These are phyloP conservation scores for Struthio camelus DNA, from an alignment of 2,113 vertebrate genomes.

Conservation along the genomic window DNA sequence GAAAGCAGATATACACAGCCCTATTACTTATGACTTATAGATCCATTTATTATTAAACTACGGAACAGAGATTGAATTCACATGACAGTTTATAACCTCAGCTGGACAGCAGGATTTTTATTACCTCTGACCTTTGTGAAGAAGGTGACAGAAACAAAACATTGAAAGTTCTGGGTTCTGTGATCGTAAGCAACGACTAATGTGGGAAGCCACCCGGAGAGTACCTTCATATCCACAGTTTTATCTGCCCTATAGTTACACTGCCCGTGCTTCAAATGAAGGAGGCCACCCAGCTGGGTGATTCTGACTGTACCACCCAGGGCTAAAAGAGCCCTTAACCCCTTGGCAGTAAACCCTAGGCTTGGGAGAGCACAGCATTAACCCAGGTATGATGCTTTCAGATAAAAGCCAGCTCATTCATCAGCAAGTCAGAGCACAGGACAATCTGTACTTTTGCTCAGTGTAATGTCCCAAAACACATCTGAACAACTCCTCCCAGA, in stretches of 20 bases:
- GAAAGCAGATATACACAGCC: neutral
- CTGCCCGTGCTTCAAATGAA: neutral
- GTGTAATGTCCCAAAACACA: neutral
- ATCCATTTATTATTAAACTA: neutral
- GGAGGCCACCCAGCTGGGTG: neutral
- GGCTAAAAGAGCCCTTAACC: neutral
- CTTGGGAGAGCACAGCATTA: neutral
- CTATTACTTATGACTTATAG: neutral
- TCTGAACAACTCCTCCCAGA: neutral
- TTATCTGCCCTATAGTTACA: neutral
- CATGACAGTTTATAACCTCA: neutral
- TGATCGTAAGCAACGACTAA: neutral
- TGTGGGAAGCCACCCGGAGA: neutral
- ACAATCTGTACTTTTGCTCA: neutral
- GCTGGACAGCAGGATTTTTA: neutral
- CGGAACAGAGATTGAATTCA: neutral
- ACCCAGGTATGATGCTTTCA: neutral
- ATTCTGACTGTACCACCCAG: neutral
- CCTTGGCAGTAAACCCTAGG: neutral
- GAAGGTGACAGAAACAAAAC: neutral
- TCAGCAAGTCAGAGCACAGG: neutral
- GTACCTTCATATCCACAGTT: neutral
- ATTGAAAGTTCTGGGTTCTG: neutral
- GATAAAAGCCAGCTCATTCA: neutral
- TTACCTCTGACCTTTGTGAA: neutral